Percentiles rank a stretch among this genome's conserved stretches.
Evolutionary conservation across 2,113 vertebrate species (phyloP).

Genomic region (Peucedramus taeniatus): DNA sequence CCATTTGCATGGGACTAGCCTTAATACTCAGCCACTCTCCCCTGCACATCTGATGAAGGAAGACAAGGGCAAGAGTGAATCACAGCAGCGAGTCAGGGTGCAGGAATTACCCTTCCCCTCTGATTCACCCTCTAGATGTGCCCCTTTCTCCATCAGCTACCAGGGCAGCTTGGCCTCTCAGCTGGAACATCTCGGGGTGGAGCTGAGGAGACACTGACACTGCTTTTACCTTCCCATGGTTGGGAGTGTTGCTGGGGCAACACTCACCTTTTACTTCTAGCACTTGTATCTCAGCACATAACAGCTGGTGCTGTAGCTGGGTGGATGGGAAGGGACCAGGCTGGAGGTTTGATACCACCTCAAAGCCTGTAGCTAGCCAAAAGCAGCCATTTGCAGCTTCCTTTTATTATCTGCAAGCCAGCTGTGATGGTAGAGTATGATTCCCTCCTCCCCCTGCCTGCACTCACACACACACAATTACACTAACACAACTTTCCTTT

Average conservation of each 20-base stretch:
- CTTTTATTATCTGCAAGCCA: background rate
- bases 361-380: background rate
- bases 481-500: background rate
- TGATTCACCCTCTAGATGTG: background rate
- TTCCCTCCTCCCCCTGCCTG: background rate
- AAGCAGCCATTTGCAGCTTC: background rate
- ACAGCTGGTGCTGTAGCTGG: background rate
- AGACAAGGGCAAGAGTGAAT: background rate
- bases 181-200: background rate
- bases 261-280: background rate
- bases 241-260: background rate
- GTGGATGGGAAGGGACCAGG: background rate
- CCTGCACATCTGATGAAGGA: background rate
- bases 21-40: background rate
- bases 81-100: background rate
- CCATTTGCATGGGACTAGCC: background rate
- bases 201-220: background rate
- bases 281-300: background rate
- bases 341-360: background rate
- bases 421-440: background rate
- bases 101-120: background rate
- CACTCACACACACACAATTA: background rate
- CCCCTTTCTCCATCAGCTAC: background rate
- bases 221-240: background rate
- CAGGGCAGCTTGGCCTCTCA: background rate